These are phyloP conservation scores for Agrotis ipsilon DNA, from an alignment of 2,888 invertebrate genomes.

Conservation along the genomic window DNA sequence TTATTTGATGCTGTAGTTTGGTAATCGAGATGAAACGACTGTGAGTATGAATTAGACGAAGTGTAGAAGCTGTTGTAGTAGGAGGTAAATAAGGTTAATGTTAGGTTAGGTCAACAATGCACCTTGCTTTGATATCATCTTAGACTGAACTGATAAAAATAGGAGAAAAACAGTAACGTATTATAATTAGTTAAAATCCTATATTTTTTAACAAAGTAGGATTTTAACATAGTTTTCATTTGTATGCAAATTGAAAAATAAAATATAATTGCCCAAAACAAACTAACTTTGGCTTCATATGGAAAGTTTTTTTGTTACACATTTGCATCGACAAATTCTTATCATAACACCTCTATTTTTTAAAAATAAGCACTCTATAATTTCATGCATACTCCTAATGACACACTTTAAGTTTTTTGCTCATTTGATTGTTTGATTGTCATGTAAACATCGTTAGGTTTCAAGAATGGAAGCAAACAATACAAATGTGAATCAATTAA, in stretches of 20 bases:
- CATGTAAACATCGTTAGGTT: neutral
- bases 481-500: conserved; percentile 6
- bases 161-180: too few relatives aligned
- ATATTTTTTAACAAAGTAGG: too few relatives aligned
- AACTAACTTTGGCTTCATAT: too few relatives aligned
- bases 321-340: too few relatives aligned
- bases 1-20: neutral
- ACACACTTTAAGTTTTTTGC: neutral
- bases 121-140: neutral
- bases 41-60: conserved; percentile 10
- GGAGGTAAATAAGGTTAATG: neutral
- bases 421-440: neutral
- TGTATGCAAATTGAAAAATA: too few relatives aligned
- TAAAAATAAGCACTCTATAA: neutral
- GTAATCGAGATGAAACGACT: conserved; percentile 2
- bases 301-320: too few relatives aligned
- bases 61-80: neutral
- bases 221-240: too few relatives aligned
- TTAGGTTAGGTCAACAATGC: too few relatives aligned
- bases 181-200: too few relatives aligned
- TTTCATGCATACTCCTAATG: neutral
- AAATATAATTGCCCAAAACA: too few relatives aligned
- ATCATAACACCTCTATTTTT: too few relatives aligned
- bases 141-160: neutral
- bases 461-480: conserved; percentile 5